phyloP scores from a whole-genome alignment of 64 coral and sea anemone genomes.

The Anthopleura sola region DNA sequence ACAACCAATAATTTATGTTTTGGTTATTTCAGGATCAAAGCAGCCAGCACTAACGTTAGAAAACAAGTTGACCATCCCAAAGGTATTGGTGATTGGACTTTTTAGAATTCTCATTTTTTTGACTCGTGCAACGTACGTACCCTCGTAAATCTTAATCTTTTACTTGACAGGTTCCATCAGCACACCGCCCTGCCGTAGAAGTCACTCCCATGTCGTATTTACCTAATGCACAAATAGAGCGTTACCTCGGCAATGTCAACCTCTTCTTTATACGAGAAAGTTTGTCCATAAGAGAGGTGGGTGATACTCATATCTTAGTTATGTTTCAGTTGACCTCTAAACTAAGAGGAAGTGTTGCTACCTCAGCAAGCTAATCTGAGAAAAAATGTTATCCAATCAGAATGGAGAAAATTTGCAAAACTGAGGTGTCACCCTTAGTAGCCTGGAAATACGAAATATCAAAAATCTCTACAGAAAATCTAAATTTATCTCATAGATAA shows the following conservation, averaged over 20 bases:
- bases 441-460: too few relatives aligned
- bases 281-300: conserved; percentile 83
- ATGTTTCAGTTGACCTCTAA: background rate
- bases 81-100: background rate
- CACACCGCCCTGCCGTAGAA: conserved; percentile 71
- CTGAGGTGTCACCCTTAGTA: too few relatives aligned
- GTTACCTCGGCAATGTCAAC: conserved; percentile 92
- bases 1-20: background rate
- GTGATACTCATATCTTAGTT: background rate
- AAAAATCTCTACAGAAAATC: too few relatives aligned
- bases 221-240: conserved; percentile 77
- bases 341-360: too few relatives aligned
- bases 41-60: background rate
- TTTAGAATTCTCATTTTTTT: background rate
- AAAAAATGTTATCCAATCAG: too few relatives aligned
- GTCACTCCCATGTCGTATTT: conserved; percentile 94
- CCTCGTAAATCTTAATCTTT: background rate
- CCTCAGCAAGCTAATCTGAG: too few relatives aligned
- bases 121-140: too few relatives aligned
- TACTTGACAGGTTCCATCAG: background rate
- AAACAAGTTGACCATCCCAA: conserved; percentile 2
- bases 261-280: conserved; percentile 97
- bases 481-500: too few relatives aligned
- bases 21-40: background rate
- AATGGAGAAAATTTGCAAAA: too few relatives aligned